Conservation (phyloP, 1,140 invertebrate genomes). For the Bombyx mori region ASM3026992v2 NC_085117.1:3157501-3158000, state of each 20-base stretch:
- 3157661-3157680: background rate
- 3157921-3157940: slow-evolving; percentile 14
- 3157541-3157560: no score
- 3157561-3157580: no score
- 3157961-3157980: no score
- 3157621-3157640: no score
- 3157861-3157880: slow-evolving; percentile 31
- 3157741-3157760: slow-evolving; percentile 48
- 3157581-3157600: no score
- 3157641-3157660: no score
- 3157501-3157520: no score
- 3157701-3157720: slow-evolving; percentile 52
- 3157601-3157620: no score
- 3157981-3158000: no score
- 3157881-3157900: slow-evolving; percentile 15
- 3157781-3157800: slow-evolving; percentile 42
- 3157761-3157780: slow-evolving; percentile 41
- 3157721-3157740: slow-evolving; percentile 52
- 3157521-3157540: no score
- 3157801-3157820: slow-evolving; percentile 37
- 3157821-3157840: slow-evolving; percentile 34
- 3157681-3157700: slow-evolving; percentile 22
- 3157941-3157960: no score
- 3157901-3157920: slow-evolving; percentile 47
- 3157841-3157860: slow-evolving; percentile 37